Base-by-base conservation (phyloP, 2,797 vertebrate genomes). In the Pagetopsis macropterus region DNA sequence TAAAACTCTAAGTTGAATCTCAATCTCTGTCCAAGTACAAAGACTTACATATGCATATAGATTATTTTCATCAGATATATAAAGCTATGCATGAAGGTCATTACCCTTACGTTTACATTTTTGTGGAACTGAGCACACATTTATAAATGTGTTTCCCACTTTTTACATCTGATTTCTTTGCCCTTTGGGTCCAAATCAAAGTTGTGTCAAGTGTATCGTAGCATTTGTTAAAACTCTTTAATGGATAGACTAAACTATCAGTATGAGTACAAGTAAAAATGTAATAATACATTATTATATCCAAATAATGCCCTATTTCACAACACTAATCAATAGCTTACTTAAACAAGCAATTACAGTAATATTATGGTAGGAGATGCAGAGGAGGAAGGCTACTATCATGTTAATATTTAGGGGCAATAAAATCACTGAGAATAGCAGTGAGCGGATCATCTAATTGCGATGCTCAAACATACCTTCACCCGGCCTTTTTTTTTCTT, bases 281-380 rank as follows among this genome's bases (percentile, higher is more conserved):
- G 1, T 52, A 44, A 64, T 59, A 54, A 37, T 44, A 62, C 49
- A 55, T 44, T 16, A 55, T 61, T 9, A 76, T 70, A 44, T 46
- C 12, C 7, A 61, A 61, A 52, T 44, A 78, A 72, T 46, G 11
- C 0, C 15, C 21, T 50, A 67, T 67, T 68, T 73, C 15, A 15
- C 48, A 48, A 17, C 16, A 43, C 19, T 69, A 65, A 54, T 65
- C 37, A 78, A 63, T 75, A 45, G 17, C 61, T 31, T 45, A 45
- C 44, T 58, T 69, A 71, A 67, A 76, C 1, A 2, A 79, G 65
- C 67, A 79, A 67, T 81, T 74, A 70, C 21, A 73, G 16, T 82
- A 81, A 84, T 83, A 72, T 54, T 48, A 78, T 56, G 31, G 13
- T 57, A 57, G 21, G 46, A 54, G 52, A 67, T 54, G 59, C 15